Evolutionary conservation across 2,888 invertebrate species (phyloP), one percentile per base, ranked within the genome.

Genomic region (Oscheius sp.): DNA sequence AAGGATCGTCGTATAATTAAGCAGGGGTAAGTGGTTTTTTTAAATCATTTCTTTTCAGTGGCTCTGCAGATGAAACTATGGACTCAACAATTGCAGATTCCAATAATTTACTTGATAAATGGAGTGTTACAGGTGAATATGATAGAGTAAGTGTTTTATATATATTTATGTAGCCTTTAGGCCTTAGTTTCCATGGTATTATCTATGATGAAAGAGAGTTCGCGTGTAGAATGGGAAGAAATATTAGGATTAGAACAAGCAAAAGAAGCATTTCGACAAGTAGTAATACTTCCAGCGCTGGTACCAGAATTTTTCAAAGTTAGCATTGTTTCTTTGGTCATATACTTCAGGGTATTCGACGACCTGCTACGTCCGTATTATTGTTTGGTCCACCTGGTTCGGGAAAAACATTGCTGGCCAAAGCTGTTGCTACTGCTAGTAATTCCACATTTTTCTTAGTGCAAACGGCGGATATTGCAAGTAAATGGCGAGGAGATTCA

Each of bases 271-370:
- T 65, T 65, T 28, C 30, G 41, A 8, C 97, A 98, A 88, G 96
- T 97, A 30, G 95, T 97, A 8, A 95, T 98, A 41, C 89, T 97
- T 84, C 97, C 97, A 2, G 92, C 96, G 91, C 91, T 94, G 90
- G 95, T 97, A 92, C 97, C 97, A 1, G 94, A 96, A 85, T 97
- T 94, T 89, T 98, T 98, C 88, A 95, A n/a, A n/a, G n/a, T n/a
- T n/a, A n/a, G n/a, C n/a, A n/a, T n/a, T n/a, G n/a, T n/a, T n/a
- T n/a, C n/a, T n/a, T n/a, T 50, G 3, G n/a, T 50, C n/a, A 3
- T 20, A n/a, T 2, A 2, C 14, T 33, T 12, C 50, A 33, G 1
- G 44, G 44, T 6, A 88, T 89, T 62, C 85, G 90, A 56, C 87
- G 88, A 44, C 93, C 94, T 0, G 96, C 95, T 94, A 92, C 92